Evolutionary conservation across 2,113 vertebrate species (phyloP), one percentile per base, ranked within the genome.

Genomic region (Lepus americanus): DNA sequence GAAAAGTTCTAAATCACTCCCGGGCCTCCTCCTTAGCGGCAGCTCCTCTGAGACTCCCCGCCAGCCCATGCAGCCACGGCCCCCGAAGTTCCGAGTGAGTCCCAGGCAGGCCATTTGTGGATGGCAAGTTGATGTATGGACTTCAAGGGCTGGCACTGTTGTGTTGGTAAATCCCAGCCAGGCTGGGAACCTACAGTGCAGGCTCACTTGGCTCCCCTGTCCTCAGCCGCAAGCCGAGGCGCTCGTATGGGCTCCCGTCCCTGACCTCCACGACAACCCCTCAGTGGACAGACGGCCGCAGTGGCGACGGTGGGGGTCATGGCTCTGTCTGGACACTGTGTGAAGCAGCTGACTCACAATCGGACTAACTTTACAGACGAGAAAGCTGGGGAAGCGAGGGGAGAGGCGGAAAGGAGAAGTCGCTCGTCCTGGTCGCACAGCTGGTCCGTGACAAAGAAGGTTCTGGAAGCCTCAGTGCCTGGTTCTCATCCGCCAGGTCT

Each of bases 61-160:
- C 44, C 44, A 44, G 44, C 44, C 6, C 44, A 7, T 44, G 44
- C 7, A 44, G 44, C 44, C 44, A 1, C 7, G 44, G 44, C 7
- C 44, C 44, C 6, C 44, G 6, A 6, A 7, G 44, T 44, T 44
- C 44, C 6, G 44, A 7, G 44, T 44, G 44, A 44, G 77, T 69
- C 29, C 79, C 36, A 73, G 36, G 70, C 31, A 67, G 49, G 36
- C 20, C 7, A 63, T 39, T 44, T 33, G 23, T 44, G 59, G 51
- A 73, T 0, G 0, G 33, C 12, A 51, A n/a, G 39, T 55, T 49
- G 25, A 51, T 13, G 36, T 23, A 9, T 33, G n/a, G 49, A 9
- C 2, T 1, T 20, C 3, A 89, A 74, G 12, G 13, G 13, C 1
- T 29, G 53, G 25, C 20, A 36, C n/a, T 19, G 1, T 53, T 25